A percentile compares a stretch with the other conserved stretches of the same genome.
phyloP scores from a whole-genome alignment of 2,888 invertebrate species.

The Sphaerophoria rueppellii region DNA sequence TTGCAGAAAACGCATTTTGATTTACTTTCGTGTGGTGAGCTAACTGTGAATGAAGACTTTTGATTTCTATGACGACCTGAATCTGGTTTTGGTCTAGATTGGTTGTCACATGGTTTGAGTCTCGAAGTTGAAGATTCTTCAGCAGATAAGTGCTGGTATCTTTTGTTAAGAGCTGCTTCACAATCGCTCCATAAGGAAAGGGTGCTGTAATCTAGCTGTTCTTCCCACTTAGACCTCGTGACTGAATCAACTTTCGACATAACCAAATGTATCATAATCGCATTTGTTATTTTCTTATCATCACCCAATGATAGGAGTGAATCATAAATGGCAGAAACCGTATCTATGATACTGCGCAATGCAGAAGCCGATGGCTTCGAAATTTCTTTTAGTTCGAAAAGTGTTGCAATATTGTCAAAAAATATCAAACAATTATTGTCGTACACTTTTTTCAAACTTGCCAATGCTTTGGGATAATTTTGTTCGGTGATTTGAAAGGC shows the following conservation, averaged over 20 bases:
- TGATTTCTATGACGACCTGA: background rate
- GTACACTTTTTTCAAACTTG: background rate
- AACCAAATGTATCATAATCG: slow-evolving; percentile 66
- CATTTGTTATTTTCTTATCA: slow-evolving; percentile 66
- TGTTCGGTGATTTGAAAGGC: background rate
- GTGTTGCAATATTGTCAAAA: slow-evolving; percentile 60
- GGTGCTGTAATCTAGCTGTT: slow-evolving; percentile 50
- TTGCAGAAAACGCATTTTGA: slow-evolving; percentile 5
- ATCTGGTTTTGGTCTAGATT: background rate
- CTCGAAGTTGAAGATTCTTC: slow-evolving; percentile 39
- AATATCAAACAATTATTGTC: slow-evolving; percentile 63
- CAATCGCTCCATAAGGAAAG: slow-evolving; percentile 61
- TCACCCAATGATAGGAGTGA: slow-evolving; percentile 11
- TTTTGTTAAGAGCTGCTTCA: slow-evolving; percentile 45
- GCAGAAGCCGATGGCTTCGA: slow-evolving; percentile 59
- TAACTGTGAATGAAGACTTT: slow-evolving; percentile 9
- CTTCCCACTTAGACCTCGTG: slow-evolving; percentile 28
- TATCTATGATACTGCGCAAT: slow-evolving; percentile 23
- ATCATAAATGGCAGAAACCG: too few relatives aligned
- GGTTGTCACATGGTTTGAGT: slow-evolving; percentile 8
- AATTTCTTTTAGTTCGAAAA: slow-evolving; percentile 12
- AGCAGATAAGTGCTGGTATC: slow-evolving; percentile 51
- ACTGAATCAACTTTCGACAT: slow-evolving; percentile 60
- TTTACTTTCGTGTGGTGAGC: slow-evolving; percentile 1
- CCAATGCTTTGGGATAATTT: too few relatives aligned